phyloP scores from a whole-genome alignment of 2,797 vertebrate genomes.

The Cossypha dichroa region DNA sequence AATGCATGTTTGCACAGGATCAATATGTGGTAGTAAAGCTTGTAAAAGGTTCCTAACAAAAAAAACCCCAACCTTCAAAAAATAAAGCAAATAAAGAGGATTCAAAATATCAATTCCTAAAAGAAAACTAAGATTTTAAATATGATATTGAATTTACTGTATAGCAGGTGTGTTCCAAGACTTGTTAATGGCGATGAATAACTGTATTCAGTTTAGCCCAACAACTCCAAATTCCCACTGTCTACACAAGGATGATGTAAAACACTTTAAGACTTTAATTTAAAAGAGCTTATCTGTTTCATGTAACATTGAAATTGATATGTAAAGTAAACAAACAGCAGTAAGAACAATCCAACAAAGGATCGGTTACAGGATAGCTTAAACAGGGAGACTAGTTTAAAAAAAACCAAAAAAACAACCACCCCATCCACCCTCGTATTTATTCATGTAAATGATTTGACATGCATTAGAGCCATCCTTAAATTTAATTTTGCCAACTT shows the following conservation, averaged over 20 bases:
- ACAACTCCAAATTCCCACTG: background rate
- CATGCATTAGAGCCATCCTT: background rate
- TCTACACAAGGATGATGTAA: background rate
- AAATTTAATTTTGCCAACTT: background rate
- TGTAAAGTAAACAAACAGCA: background rate
- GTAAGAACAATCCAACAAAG: background rate
- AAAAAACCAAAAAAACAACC: background rate
- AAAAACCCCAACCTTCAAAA: background rate
- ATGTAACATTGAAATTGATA: background rate
- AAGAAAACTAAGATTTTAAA: background rate
- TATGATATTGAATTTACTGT: background rate
- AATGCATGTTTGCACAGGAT: background rate
- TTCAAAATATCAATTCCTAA: background rate
- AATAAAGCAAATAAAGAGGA: background rate
- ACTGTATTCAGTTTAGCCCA: background rate
- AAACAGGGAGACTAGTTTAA: background rate
- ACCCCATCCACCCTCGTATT: background rate
- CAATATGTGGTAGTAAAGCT: background rate
- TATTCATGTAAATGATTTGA: background rate
- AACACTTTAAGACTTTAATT: slow-evolving; percentile 15
- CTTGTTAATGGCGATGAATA: background rate
- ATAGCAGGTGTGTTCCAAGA: background rate
- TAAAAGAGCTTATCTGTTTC: slow-evolving; percentile 17
- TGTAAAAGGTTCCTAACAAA: background rate
- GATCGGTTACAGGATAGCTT: background rate